Evolutionary conservation across 37 sponge, comb jelly and placozoan species (phyloP), one percentile per base, ranked within the genome.

Genomic region (Bolinopsis microptera): DNA sequence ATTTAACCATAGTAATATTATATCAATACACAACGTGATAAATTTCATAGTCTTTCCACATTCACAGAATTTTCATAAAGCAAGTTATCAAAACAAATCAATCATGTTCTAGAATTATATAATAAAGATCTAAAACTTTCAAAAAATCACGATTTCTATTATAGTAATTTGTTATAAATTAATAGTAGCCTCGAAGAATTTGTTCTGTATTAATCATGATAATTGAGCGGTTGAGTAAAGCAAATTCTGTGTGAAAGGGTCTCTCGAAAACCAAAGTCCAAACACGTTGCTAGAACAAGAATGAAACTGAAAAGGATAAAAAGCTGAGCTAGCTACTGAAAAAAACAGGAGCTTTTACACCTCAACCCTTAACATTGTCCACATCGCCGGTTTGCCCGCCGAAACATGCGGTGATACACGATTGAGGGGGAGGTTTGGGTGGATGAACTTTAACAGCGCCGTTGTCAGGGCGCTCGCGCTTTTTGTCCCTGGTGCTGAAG

Each of bases 341-440:
- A 48, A 48, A 13, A 48, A 18, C 61, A 48, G 61, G 61, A 48
- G 61, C 13, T 48, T 18, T 18, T 5, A 48, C 61, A 48, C 5
- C 61, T 77, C 35, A 77, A 32, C 80, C 33, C 80, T 77, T 77
- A 21, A 77, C 35, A 77, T 31, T 77, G 80, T 77, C 80, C 2
- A 77, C 80, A 32, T 77, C 90, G 0, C 90, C 90, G 24, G 90
- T 86, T 27, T 86, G 41, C 26, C 34, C 41, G 1, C 90, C 90
- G 61, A 86, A 86, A 40, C 90, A 86, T 30, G 90, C 41, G 30
- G 61, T 41, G 22, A 86, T 86, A 23, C 90, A 86, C 3, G 61
- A 86, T 26, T 86, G 41, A 0, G 90, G 27, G 22, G 80, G 80
- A 5, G 61, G 61, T 48, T 13, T 5, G 5, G 61, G 61, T 13